Evolutionary conservation across 2,113 vertebrate species (phyloP).

Genomic region (Ranitomeya imitator): DNA sequence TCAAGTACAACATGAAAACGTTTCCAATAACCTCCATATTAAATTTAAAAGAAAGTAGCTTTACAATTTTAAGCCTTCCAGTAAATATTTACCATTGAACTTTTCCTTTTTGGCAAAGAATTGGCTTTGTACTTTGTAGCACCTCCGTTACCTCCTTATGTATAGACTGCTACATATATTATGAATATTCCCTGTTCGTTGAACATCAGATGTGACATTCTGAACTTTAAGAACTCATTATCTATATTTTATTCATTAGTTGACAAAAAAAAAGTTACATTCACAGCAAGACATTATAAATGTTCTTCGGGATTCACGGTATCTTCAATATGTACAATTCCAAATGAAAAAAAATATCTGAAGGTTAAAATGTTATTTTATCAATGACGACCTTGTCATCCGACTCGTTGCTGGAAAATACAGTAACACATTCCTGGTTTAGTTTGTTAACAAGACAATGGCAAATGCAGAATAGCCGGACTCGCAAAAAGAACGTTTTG

Average conservation of each 20-base stretch:
- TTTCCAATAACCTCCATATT: background rate
- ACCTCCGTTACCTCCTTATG: too few species aligned
- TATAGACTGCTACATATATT: too few species aligned
- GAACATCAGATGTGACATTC: background rate
- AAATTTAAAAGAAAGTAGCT: background rate
- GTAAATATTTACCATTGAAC: too few species aligned
- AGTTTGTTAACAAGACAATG: constrained; percentile 7
- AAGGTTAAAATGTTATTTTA: background rate
- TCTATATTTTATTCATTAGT: constrained; percentile 36
- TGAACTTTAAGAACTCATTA: background rate
- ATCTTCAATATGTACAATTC: constrained; percentile 38
- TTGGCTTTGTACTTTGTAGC: too few species aligned
- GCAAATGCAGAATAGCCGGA: background rate
- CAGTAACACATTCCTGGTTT: background rate
- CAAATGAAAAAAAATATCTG: background rate
- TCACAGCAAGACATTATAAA: constrained; percentile 14
- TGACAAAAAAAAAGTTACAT: constrained; percentile 26
- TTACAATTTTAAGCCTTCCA: background rate
- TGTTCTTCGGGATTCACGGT: background rate
- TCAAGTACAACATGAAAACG: background rate
- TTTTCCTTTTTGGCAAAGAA: too few species aligned
- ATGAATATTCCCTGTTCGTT: too few species aligned
- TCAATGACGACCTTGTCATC: background rate
- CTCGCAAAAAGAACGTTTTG: background rate
- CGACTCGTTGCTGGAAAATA: background rate